Percentiles rank a stretch among this genome's conserved stretches.
phyloP scores from a whole-genome alignment of 2,888 invertebrate species.

The Eupithecia insigniata region DNA sequence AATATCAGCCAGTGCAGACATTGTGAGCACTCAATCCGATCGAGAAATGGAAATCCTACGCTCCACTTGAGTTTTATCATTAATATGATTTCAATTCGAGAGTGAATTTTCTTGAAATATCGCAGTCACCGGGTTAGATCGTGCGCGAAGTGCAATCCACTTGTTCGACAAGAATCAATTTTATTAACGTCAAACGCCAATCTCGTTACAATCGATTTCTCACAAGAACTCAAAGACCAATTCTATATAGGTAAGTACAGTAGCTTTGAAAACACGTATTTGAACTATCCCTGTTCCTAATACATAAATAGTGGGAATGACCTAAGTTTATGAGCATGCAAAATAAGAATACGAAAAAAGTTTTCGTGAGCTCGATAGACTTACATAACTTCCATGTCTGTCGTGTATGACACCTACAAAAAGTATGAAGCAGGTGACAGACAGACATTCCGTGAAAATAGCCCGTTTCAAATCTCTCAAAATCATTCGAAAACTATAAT shows the following conservation, averaged over 20 bases:
- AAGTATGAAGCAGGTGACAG: too few relatives aligned
- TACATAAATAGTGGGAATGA: too few relatives aligned
- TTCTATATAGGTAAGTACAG: too few relatives aligned
- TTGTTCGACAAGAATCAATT: slow-evolving; percentile 15
- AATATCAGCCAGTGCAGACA: slow-evolving; percentile 72
- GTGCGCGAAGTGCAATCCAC: slow-evolving; percentile 29
- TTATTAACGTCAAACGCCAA: slow-evolving; percentile 9
- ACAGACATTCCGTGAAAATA: too few relatives aligned
- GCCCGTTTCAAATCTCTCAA: too few relatives aligned
- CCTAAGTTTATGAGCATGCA: too few relatives aligned
- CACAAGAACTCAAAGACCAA: not conserved
- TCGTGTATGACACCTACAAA: too few relatives aligned
- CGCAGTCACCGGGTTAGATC: slow-evolving; percentile 31
- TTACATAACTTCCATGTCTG: too few relatives aligned
- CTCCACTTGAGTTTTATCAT: slow-evolving; percentile 71
- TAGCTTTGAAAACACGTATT: not conserved
- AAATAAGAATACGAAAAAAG: too few relatives aligned
- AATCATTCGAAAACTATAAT: too few relatives aligned
- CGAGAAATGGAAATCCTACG: slow-evolving; percentile 72
- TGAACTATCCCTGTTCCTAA: too few relatives aligned
- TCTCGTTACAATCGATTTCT: slow-evolving; percentile 1
- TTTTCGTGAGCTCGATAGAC: too few relatives aligned
- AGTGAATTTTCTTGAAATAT: slow-evolving; percentile 48
- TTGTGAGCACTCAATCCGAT: slow-evolving; percentile 70
- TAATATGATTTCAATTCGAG: slow-evolving; percentile 69